Evolutionary conservation across 2,888 invertebrate species (phyloP).

Genomic region (Zaprionus lineosus): DNA sequence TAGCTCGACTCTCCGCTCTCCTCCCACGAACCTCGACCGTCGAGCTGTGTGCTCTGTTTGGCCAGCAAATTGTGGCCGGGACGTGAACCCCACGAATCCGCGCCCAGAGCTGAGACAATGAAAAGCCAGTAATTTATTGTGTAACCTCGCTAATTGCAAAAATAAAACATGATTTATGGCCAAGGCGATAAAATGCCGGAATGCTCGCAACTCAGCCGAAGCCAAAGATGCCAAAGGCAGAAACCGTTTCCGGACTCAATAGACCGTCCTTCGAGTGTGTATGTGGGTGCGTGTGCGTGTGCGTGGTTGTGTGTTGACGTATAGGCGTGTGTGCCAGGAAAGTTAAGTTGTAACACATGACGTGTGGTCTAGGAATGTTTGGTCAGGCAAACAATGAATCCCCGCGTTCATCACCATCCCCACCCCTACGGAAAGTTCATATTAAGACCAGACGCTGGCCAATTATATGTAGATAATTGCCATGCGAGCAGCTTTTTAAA

Average conservation of each 20-base stretch:
- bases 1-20: neutral
- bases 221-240: conserved; percentile 14
- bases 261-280: neutral
- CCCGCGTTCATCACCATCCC: neutral
- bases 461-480: conserved; percentile 74
- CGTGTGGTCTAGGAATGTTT: conserved; percentile 26
- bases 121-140: conserved; percentile 72
- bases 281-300: neutral
- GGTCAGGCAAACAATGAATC: conserved; percentile 27
- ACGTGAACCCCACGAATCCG: conserved; percentile 8
- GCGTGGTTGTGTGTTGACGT: conserved; percentile 1
- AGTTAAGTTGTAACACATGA: conserved; percentile 50
- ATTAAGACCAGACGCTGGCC: conserved; percentile 42
- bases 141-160: conserved; percentile 71
- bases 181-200: conserved; percentile 49
- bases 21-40: too few species aligned
- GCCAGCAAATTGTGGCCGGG: conserved; percentile 22
- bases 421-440: conserved; percentile 31
- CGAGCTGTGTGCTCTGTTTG: conserved; percentile 4
- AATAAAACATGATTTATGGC: conserved; percentile 76
- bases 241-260: neutral
- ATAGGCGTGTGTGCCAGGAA: conserved; percentile 31
- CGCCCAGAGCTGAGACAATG: conserved; percentile 62
- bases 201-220: conserved; percentile 23
- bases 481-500: conserved; percentile 56